phyloP scores from a whole-genome alignment of 2,113 vertebrate genomes.

The Oreamnos americanus region DNA sequence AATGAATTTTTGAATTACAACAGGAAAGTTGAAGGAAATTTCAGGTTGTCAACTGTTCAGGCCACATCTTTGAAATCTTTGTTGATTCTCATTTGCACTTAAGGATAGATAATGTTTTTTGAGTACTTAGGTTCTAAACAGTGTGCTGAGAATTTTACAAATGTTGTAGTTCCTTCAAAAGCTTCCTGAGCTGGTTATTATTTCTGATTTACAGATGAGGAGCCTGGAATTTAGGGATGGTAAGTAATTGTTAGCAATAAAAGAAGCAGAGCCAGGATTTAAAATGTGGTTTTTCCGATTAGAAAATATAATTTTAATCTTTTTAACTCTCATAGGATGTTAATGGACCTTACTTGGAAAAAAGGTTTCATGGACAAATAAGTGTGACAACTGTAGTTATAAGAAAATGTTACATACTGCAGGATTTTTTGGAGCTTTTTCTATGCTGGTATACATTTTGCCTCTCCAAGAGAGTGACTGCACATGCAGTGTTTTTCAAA shows the following conservation, averaged over 20 bases:
- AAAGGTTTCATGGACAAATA: background rate
- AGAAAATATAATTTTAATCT: background rate
- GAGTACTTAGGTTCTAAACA: background rate
- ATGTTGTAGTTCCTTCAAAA: conserved; percentile 8
- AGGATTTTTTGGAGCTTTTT: conserved; percentile 5
- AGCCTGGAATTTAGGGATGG: background rate
- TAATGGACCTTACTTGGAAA: background rate
- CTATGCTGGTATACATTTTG: background rate
- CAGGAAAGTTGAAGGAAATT: background rate
- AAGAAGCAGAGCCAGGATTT: background rate
- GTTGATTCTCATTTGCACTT: background rate
- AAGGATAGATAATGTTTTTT: background rate
- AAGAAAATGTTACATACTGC: background rate
- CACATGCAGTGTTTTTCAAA: background rate
- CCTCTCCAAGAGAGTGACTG: background rate
- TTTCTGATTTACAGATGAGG: background rate
- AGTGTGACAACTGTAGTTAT: background rate
- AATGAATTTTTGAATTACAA: conserved; percentile 29
- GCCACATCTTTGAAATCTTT: background rate
- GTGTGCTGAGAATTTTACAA: background rate
- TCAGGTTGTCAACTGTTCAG: background rate
- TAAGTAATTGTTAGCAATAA: background rate
- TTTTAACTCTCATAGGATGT: background rate
- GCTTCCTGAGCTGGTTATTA: background rate
- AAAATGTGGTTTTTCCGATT: background rate